Base-by-base conservation (phyloP, 1,140 invertebrate genomes). In the Drosophila kepulauana region DNA sequence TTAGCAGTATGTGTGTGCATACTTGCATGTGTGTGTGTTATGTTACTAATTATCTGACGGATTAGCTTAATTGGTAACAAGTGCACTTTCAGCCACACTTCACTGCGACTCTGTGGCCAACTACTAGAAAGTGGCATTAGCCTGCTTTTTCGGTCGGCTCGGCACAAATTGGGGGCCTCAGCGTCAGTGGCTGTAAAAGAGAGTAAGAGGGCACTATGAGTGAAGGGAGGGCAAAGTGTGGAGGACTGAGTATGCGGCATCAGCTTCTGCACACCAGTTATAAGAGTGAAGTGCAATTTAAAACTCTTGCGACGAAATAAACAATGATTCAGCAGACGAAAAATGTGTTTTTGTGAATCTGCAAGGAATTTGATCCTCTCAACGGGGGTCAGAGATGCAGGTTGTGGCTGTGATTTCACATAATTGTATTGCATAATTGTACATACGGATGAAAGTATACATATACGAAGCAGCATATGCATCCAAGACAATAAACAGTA, bases 51-150 rank as follows among this genome's bases (percentile, higher is more conserved):
- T 89, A 88, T 88, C 84, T 89, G 84, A 89, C 84, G 85, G 85
- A 88, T 88, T 88, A 88, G 84, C 84, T 88, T 88, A 88, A 88
- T 88, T 88, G 84, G 84, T 88, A 88, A 88, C 85, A 88, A 88
- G 84, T 88, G 84, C 84, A 88, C 84, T 88, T 89, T 75, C 84
- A 89, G 78, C 84, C 84, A 87, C 84, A 87, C 81, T 88, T 89
- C 81, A 81, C 81, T 69, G 78, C 82, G 81, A 85, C 82, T 88
- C 82, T 88, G 80, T 66, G 82, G 81, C 85, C 85, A 80, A 84
- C 80, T 64, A 85, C 84, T 88, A 81, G 81, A 88, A 89, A 88
- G 80, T 88, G 81, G 84, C 80, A 88, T 88, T 88, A 88, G 84
- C 85, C 85, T 89, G 84, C 74, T 82, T 87, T 86, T 86, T 78